These are phyloP conservation scores for Hyles euphorbiae DNA, from an alignment of 1,140 invertebrate species.

Conservation along the genomic window DNA sequence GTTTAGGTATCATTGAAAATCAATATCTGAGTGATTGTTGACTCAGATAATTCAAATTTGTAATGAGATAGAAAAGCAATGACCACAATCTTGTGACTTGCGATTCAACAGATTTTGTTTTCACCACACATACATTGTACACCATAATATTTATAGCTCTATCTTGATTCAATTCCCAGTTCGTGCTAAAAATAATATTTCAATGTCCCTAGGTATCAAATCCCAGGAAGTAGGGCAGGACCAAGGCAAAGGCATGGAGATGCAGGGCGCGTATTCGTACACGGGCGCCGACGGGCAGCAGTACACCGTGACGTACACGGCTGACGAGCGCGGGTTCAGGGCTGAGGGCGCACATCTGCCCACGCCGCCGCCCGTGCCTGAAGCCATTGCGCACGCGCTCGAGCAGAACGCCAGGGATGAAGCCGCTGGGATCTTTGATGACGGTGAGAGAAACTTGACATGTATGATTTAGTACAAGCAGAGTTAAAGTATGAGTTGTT, in stretches of 20 bases:
- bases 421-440: conserved; percentile 51
- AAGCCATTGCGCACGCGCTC: conserved; percentile 77
- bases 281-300: conserved; percentile 78
- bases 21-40: too few relatives aligned
- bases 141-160: too few relatives aligned
- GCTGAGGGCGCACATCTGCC: conserved; percentile 78
- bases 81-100: too few relatives aligned
- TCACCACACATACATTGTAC: too few relatives aligned
- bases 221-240: conserved; percentile 46
- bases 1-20: too few relatives aligned
- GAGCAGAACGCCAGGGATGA: conserved; percentile 72
- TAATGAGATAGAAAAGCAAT: too few relatives aligned
- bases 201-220: conserved; percentile 47
- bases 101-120: too few relatives aligned
- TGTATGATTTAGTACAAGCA: too few relatives aligned
- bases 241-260: conserved; percentile 63
- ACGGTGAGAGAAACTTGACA: conserved; percentile 31
- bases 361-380: conserved; percentile 81
- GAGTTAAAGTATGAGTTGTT: too few relatives aligned
- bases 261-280: conserved; percentile 79
- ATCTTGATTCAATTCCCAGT: not conserved
- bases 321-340: conserved; percentile 76
- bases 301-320: conserved; percentile 78
- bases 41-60: too few relatives aligned
- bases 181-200: not conserved